These are phyloP conservation scores for Hololepta plana DNA, from an alignment of 2,888 invertebrate genomes.

Conservation along the genomic window DNA sequence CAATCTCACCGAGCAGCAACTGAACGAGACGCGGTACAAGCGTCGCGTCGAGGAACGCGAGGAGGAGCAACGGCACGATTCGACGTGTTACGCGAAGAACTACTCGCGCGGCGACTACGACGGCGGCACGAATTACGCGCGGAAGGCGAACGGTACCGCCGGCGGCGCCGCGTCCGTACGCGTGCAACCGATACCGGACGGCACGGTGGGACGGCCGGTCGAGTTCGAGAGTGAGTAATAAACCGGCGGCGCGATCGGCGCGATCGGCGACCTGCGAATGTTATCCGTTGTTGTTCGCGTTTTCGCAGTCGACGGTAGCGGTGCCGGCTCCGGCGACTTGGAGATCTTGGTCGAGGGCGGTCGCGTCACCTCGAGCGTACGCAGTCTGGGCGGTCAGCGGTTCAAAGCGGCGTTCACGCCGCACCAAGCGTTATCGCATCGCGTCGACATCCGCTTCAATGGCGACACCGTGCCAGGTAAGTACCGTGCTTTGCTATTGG, in stretches of 20 bases:
- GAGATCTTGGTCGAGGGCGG: constrained; percentile 92
- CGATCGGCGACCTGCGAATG: no score
- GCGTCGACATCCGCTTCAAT: constrained; percentile 89
- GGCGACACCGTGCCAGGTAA: constrained; percentile 77
- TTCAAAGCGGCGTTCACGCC: constrained; percentile 90
- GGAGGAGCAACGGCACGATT: constrained; percentile 7
- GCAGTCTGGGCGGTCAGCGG: constrained; percentile 73
- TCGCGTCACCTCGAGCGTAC: constrained; percentile 84
- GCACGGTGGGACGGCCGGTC: constrained; percentile 76
- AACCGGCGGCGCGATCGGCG: no score
- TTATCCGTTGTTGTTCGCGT: background rate
- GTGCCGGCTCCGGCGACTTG: constrained; percentile 90
- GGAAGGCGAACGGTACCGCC: constrained; percentile 29
- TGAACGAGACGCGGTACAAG: constrained; percentile 27
- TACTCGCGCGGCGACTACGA: constrained; percentile 9
- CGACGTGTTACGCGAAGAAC: constrained; percentile 8
- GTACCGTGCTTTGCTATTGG: constrained; percentile 20
- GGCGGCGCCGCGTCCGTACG: constrained; percentile 74
- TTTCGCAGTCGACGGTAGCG: constrained; percentile 71
- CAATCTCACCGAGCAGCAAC: constrained; percentile 43
- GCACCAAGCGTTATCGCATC: constrained; percentile 65
- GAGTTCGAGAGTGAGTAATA: constrained; percentile 78
- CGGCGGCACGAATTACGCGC: constrained; percentile 4
- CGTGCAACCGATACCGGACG: constrained; percentile 74
- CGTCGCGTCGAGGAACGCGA: background rate